Evolutionary conservation across 35 echinoderm and acorn worm species (phyloP).

Genomic region (Apostichopus japonicus): DNA sequence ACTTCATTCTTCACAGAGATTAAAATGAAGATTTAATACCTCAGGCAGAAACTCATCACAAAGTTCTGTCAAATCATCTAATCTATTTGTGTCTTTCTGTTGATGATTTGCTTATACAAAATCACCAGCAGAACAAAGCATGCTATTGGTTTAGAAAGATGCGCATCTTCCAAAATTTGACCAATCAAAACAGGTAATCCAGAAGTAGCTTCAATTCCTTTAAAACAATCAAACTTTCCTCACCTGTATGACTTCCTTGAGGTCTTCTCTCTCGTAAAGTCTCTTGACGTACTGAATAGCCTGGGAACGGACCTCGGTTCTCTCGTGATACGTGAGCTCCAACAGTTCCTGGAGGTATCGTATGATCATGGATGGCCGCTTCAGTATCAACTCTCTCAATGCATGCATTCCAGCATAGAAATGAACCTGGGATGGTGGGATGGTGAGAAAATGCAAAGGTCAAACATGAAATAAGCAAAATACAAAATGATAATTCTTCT

Average conservation of each 20-base stretch:
- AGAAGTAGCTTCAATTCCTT: neutral
- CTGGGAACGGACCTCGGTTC: conserved; percentile 90
- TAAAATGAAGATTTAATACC: too few species aligned
- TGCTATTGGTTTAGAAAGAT: too few species aligned
- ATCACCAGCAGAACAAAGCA: too few species aligned
- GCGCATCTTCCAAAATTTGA: too few species aligned
- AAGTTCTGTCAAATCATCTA: too few species aligned
- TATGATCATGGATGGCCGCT: conserved; percentile 79
- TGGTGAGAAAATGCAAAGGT: too few species aligned
- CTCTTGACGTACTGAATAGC: conserved; percentile 94
- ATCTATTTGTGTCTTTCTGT: too few species aligned
- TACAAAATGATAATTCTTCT: too few species aligned
- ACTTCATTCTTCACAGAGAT: too few species aligned
- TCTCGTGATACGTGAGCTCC: conserved; percentile 83
- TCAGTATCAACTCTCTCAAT: conserved; percentile 90
- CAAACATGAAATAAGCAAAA: neutral
- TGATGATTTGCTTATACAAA: too few species aligned
- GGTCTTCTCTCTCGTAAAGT: conserved; percentile 86
- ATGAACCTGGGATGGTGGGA: conserved; percentile 66
- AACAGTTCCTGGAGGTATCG: conserved; percentile 82
- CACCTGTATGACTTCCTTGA: conserved; percentile 90
- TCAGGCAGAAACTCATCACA: too few species aligned
- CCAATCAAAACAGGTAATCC: neutral
- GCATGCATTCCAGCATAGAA: conserved; percentile 95
- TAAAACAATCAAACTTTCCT: neutral